Evolutionary conservation across 1,140 invertebrate genomes (phyloP).

Genomic region (Microplitis demolitor): DNA sequence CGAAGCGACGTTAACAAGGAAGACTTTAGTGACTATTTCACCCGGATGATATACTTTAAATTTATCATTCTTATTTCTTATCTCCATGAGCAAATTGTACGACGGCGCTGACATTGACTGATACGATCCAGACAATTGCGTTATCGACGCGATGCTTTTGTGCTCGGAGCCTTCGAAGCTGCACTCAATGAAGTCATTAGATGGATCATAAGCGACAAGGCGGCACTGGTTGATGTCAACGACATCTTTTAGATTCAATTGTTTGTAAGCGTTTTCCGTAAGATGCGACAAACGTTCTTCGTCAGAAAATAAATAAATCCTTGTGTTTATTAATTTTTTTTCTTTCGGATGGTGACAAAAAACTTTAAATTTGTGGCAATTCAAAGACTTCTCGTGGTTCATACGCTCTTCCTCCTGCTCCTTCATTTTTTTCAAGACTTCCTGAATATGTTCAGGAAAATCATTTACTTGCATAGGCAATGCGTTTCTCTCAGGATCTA

Average conservation of each 20-base stretch:
- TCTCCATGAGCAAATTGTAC: conserved; percentile 70
- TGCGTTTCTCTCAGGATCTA: conserved; percentile 74
- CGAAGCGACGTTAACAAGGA: conserved; percentile 66
- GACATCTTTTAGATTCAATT: conserved; percentile 66
- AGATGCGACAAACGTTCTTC: conserved; percentile 65
- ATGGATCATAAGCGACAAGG: conserved; percentile 74
- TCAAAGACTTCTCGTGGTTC: conserved; percentile 66
- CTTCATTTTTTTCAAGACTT: conserved; percentile 69
- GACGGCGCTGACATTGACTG: conserved; percentile 43
- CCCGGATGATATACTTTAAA: conserved; percentile 72
- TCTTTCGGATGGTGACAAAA: conserved; percentile 68
- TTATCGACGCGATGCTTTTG: conserved; percentile 56
- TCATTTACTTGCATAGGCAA: conserved; percentile 70
- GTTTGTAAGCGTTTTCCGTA: conserved; percentile 65
- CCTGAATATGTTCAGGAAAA: conserved; percentile 76
- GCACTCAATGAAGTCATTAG: conserved; percentile 71
- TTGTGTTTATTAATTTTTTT: conserved; percentile 60
- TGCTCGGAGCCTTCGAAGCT: conserved; percentile 71
- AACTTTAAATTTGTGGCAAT: conserved; percentile 68
- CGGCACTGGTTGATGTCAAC: conserved; percentile 72
- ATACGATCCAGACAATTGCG: conserved; percentile 34
- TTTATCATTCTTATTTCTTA: conserved; percentile 66
- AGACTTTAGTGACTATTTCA: conserved; percentile 68
- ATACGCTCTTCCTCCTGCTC: conserved; percentile 71
- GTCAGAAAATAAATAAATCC: conserved; percentile 63